Conservation (phyloP, 1,140 invertebrate species). For the Meloidogyne chitwoodi region DNA sequence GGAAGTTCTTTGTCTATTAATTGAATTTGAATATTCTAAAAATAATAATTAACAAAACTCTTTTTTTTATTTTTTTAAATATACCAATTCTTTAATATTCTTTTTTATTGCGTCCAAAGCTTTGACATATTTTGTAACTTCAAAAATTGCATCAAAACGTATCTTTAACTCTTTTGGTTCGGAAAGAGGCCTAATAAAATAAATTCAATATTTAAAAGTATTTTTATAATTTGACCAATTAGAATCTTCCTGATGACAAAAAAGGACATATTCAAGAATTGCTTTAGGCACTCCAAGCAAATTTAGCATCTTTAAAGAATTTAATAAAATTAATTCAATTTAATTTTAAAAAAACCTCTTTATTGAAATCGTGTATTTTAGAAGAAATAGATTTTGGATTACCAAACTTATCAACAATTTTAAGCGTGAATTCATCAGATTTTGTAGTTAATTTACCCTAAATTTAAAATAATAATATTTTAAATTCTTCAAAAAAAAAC, state of each 20-base stretch:
- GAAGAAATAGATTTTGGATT: constrained; percentile 64
- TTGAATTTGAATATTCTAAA: constrained; percentile 45
- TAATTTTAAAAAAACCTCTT: constrained; percentile 62
- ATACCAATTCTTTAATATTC: constrained; percentile 67
- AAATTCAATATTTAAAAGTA: constrained; percentile 53
- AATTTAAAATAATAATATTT: constrained; percentile 2
- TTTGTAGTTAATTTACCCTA: constrained; percentile 42
- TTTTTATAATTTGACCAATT: constrained; percentile 72
- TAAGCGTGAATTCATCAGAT: constrained; percentile 71
- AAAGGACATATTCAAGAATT: constrained; percentile 90
- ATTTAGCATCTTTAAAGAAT: constrained; percentile 40
- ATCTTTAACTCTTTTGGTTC: constrained; percentile 88
- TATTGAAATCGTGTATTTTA: constrained; percentile 72
- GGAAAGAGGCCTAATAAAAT: constrained; percentile 75
- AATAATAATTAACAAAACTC: too few species aligned
- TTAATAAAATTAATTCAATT: not conserved
- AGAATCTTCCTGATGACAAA: constrained; percentile 97
- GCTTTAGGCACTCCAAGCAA: constrained; percentile 81
- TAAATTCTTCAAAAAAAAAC: not conserved
- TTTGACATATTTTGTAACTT: constrained; percentile 85
- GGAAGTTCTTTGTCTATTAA: constrained; percentile 43
- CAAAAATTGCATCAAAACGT: constrained; percentile 96
- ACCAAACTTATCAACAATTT: constrained; percentile 61
- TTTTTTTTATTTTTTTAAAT: too few species aligned
- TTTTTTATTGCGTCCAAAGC: constrained; percentile 78